A percentile compares a stretch with the other conserved stretches of the same genome.
These are phyloP conservation scores for Actinia tenebrosa DNA, from an alignment of 64 coral and sea anemone species.

Conservation along the genomic window DNA sequence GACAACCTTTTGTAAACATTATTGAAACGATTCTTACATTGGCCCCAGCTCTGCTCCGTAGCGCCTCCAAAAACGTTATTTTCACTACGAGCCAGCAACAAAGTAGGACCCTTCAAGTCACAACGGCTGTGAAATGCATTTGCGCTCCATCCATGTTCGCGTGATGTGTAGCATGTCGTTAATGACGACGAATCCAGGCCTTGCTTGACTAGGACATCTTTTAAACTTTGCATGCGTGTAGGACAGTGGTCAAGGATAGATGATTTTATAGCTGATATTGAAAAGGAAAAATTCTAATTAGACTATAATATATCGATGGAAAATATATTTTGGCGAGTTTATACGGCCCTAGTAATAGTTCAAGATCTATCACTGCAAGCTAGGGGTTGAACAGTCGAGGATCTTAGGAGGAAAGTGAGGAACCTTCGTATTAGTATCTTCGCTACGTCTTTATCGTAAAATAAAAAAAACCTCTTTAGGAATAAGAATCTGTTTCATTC, in stretches of 20 bases:
- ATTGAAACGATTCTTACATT: not conserved
- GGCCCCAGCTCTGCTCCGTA: constrained; percentile 27
- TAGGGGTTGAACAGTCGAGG: too few relatives aligned
- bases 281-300: not conserved
- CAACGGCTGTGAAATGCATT: constrained; percentile 48
- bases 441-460: too few relatives aligned
- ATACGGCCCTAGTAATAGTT: not conserved
- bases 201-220: not conserved
- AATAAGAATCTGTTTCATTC: too few relatives aligned
- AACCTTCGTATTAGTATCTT: too few relatives aligned
- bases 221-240: not conserved
- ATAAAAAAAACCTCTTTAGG: too few relatives aligned
- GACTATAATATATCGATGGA: not conserved
- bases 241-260: not conserved
- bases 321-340: not conserved
- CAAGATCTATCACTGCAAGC: too few relatives aligned
- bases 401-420: too few relatives aligned
- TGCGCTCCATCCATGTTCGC: constrained; percentile 37
- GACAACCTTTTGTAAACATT: not conserved
- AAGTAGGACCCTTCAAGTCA: constrained; percentile 52
- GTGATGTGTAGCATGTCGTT: constrained; percentile 46
- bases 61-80: constrained; percentile 66
- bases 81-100: constrained; percentile 39
- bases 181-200: constrained; percentile 8
- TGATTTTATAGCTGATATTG: constrained; percentile 1